Evolutionary conservation across 2,888 invertebrate species (phyloP).

Genomic region (Anarsia innoxiella): DNA sequence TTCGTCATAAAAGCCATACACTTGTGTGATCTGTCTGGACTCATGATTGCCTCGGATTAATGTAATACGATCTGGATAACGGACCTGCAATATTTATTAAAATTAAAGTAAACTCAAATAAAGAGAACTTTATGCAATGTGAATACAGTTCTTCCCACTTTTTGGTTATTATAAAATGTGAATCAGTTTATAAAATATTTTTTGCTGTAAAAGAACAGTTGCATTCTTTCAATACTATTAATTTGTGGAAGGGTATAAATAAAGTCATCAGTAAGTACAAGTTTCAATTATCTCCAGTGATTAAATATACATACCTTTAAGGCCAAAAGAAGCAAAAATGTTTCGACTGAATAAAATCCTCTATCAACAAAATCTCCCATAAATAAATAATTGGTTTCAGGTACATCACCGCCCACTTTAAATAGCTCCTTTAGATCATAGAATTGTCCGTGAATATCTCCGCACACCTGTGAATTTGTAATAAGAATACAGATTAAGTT

Average conservation of each 20-base stretch:
- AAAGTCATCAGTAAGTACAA: too few species aligned
- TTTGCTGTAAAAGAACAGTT: too few species aligned
- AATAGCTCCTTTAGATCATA: constrained; percentile 98
- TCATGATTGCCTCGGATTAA: constrained; percentile 99
- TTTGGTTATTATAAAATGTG: too few species aligned
- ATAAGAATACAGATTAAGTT: too few species aligned
- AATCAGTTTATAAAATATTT: too few species aligned
- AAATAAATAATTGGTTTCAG: constrained; percentile 98
- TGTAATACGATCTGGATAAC: constrained; percentile 99
- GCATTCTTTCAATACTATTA: too few species aligned
- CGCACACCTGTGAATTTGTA: constrained; percentile 89
- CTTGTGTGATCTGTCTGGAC: constrained; percentile 99
- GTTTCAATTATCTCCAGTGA: too few species aligned
- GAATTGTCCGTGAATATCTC: constrained; percentile 99
- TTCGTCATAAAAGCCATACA: constrained; percentile 99
- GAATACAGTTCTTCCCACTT: too few species aligned
- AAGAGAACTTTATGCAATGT: too few species aligned
- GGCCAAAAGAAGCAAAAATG: constrained; percentile 95
- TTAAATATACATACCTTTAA: constrained; percentile 91
- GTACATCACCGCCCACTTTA: constrained; percentile 99
- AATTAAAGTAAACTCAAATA: too few species aligned
- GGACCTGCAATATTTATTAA: constrained; percentile 82
- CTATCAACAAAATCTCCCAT: constrained; percentile 99
- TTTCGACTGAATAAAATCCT: constrained; percentile 99
- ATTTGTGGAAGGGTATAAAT: too few species aligned